Conservation (phyloP, 2,888 invertebrate genomes). For the Hedya salicella region DNA sequence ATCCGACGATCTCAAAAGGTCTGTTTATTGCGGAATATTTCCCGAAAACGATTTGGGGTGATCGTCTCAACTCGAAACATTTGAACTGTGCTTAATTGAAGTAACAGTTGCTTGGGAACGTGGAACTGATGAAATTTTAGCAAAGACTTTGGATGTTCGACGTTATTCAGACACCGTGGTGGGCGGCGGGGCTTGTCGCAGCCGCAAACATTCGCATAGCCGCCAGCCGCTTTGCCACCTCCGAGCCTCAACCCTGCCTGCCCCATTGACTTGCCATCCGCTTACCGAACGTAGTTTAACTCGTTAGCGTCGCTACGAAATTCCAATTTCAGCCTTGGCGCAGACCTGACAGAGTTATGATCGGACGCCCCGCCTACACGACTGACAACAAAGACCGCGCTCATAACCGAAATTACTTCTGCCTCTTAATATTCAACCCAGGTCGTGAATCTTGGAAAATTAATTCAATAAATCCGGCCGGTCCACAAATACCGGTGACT, state of each 20-base stretch:
- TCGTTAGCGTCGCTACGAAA: constrained; percentile 58
- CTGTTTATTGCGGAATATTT: constrained; percentile 35
- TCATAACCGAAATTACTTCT: constrained; percentile 77
- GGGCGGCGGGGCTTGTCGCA: too few relatives aligned
- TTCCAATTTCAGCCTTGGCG: constrained; percentile 59
- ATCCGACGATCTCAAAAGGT: constrained; percentile 18
- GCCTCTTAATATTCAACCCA: constrained; percentile 74
- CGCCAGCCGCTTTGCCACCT: constrained; percentile 24
- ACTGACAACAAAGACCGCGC: constrained; percentile 71
- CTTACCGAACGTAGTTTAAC: constrained; percentile 54
- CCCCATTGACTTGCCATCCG: constrained; percentile 37
- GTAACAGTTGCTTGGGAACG: constrained; percentile 19
- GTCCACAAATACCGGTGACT: constrained; percentile 67
- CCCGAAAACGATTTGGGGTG: constrained; percentile 19
- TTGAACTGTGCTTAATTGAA: constrained; percentile 29
- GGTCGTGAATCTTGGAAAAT: constrained; percentile 75
- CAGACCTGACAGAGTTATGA: constrained; percentile 66
- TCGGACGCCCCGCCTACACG: constrained; percentile 56
- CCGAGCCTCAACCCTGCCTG: constrained; percentile 45
- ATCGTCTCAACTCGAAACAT: constrained; percentile 15
- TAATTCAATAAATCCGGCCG: constrained; percentile 79
- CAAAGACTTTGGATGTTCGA: constrained; percentile 20
- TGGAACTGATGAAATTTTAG: constrained; percentile 27
- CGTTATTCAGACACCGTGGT: not conserved
- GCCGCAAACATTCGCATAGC: constrained; percentile 18